phyloP scores from a whole-genome alignment of 2,888 invertebrate genomes.

The Agriopis marginaria region DNA sequence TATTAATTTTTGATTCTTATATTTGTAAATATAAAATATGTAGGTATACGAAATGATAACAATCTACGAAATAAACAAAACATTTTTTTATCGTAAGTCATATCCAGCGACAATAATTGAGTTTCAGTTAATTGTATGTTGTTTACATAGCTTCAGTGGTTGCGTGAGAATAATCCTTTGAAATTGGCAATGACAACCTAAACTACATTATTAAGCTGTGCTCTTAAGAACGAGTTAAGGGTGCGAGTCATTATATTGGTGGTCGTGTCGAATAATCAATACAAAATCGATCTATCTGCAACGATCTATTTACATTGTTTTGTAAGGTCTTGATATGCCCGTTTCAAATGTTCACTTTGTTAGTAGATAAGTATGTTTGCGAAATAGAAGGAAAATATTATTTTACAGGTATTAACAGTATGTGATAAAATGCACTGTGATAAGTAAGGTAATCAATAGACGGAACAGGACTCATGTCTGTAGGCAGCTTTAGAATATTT shows the following conservation, averaged over 20 bases:
- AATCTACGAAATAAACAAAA: slow-evolving; percentile 41
- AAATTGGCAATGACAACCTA: slow-evolving; percentile 54
- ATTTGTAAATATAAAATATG: slow-evolving; percentile 58
- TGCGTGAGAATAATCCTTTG: slow-evolving; percentile 37
- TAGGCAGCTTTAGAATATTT: slow-evolving; percentile 18
- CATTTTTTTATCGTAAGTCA: slow-evolving; percentile 29
- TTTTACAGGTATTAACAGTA: slow-evolving; percentile 2
- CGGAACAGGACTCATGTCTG: slow-evolving; percentile 2
- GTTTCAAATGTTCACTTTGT: slow-evolving; percentile 23
- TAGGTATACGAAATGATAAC: slow-evolving; percentile 55
- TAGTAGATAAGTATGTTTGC: slow-evolving; percentile 1
- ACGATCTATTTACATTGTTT: slow-evolving; percentile 24
- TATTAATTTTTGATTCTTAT: slow-evolving; percentile 65
- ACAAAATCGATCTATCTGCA: slow-evolving; percentile 18
- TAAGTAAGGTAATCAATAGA: slow-evolving; percentile 6
- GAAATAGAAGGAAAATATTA: not conserved
- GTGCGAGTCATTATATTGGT: slow-evolving; percentile 33
- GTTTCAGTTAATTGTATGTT: slow-evolving; percentile 53
- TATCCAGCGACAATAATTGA: slow-evolving; percentile 57
- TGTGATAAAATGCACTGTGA: slow-evolving; percentile 12
- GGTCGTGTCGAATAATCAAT: slow-evolving; percentile 25
- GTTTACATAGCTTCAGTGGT: slow-evolving; percentile 46
- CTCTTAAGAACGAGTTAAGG: slow-evolving; percentile 38
- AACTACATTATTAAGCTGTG: slow-evolving; percentile 41
- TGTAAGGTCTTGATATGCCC: slow-evolving; percentile 37